Evolutionary conservation across 2,113 vertebrate species (phyloP).

Genomic region (Limnothrissa miodon): DNA sequence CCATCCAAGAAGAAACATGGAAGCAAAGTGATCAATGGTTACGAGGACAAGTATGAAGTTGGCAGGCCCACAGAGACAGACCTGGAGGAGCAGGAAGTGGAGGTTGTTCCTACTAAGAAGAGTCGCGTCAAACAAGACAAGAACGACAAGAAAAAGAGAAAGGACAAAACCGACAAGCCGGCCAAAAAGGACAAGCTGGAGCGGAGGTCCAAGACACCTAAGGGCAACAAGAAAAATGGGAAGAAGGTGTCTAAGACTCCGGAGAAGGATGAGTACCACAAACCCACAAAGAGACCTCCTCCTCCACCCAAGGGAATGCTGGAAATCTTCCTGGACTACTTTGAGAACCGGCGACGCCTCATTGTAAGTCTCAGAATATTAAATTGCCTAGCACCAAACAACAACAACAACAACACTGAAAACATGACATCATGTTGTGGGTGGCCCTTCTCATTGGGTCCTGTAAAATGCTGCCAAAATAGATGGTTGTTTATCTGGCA

Average conservation of each 20-base stretch:
- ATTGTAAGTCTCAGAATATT: constrained; percentile 80
- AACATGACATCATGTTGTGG: constrained; percentile 1
- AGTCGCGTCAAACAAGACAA: constrained; percentile 78
- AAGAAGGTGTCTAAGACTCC: constrained; percentile 75
- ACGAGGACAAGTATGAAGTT: constrained; percentile 80
- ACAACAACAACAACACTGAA: not conserved
- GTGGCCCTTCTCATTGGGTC: not conserved
- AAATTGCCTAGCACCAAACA: not conserved
- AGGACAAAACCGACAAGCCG: constrained; percentile 79
- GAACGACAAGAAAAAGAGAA: constrained; percentile 86
- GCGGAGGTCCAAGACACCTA: constrained; percentile 79
- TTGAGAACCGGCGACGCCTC: constrained; percentile 89
- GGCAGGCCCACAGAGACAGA: constrained; percentile 67
- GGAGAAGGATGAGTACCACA: constrained; percentile 77
- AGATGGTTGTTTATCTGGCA: not conserved
- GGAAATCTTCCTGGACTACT: constrained; percentile 83
- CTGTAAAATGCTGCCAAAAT: not conserved
- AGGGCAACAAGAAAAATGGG: constrained; percentile 77
- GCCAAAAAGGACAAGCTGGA: constrained; percentile 81
- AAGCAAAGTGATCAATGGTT: constrained; percentile 81
- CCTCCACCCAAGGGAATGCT: constrained; percentile 70
- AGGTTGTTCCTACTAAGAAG: constrained; percentile 69
- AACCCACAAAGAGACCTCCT: constrained; percentile 73
- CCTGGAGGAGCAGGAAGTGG: constrained; percentile 68
- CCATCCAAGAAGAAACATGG: constrained; percentile 76